Evolutionary conservation across 1,140 invertebrate species (phyloP), one percentile per base, ranked within the genome.

Genomic region (Steinernema khuongi): DNA sequence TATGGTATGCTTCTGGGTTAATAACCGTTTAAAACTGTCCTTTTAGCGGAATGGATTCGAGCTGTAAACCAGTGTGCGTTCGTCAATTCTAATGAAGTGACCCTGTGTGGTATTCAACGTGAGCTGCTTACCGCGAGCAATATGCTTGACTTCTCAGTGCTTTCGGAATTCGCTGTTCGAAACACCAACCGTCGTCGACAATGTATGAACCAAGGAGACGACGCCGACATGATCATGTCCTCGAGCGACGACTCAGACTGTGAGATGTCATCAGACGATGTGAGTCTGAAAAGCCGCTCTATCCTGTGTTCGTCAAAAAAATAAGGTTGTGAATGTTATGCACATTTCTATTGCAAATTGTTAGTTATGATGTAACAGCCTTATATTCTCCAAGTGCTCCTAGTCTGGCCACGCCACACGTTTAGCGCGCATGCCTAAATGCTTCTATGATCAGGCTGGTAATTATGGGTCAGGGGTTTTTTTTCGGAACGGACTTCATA

Each of bases 11-110:
- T 41, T 41, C 36, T n/a, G 7, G 36, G n/a, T 41, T 41, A 11
- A 7, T n/a, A 7, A n/a, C 19, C 22, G 50, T 7, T 60, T 60
- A 14, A 60, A 17, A 60, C 11, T n/a, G 50, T n/a, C 50, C 50
- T 60, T 60, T 60, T 26, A 60, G 50, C 50, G 11, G 50, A 60
- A 60, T 60, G 50, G 50, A 60, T 60, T 60, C 11, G 50, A 60
- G 50, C 50, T 26, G 50, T 60, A 2, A 60, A 60, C 50, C 50
- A 60, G 50, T 60, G 50, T 22, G 50, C 50, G 4, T 60, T 60
- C 19, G 50, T 60, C 50, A 60, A 60, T 22, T 60, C 50, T 7
- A 60, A 60, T 22, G 50, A 60, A 60, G 50, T 60, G 19, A 60
- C 50, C 11, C 50, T 60, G 7, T 60, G 50, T 26, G 50, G 50